Evolutionary conservation across 2,797 vertebrate genomes (phyloP), one percentile per base, ranked within the genome.

Genomic region (Sebastes itinus): DNA sequence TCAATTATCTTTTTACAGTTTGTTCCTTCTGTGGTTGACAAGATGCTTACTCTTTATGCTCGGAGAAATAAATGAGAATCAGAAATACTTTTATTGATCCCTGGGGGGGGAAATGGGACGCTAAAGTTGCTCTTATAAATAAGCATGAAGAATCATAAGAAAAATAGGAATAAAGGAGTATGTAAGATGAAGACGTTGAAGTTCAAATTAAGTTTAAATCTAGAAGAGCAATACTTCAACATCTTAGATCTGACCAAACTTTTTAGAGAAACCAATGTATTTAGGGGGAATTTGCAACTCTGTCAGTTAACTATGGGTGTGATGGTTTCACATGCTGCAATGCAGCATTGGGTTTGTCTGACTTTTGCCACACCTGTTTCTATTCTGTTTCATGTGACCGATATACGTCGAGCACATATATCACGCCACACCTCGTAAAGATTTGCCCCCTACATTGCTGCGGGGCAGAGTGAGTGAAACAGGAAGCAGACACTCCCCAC

Each of bases 361-460:
- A 33, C 46, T 33, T 35, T n/a, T n/a, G 22, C 46, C 28, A 69
- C 74, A 72, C 32, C 78, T 71, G 61, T 75, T 80, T 69, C 33
- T 23, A n/a, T 5, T 58, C 78, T 71, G 61, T 13, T 58, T 72
- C 61, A 74, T 75, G 10, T 46, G 66, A n/a, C 25, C 4, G 16
- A 80, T 77, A 18, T 11, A 33, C 11, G 20, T 55, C 55, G 30
- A 13, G 25, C n/a, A 64, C 42, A 30, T 61, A 28, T n/a, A 66
- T 18, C 9, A 27, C 46, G 38, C 6, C 12, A 61, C 63, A 27
- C 32, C 16, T 54, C 13, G 30, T 5, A 20, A 28, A 3, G 18
- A 55, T 65, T 58, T 38, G 7, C 6, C 9, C 5, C 12, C 13
- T 33, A 3, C 8, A 18, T 74, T 27, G 20, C 32, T 42, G 27